Percentiles rank a stretch among this genome's conserved stretches.
phyloP scores from a whole-genome alignment of 1,140 invertebrate species.

The Rhagoletis zephyria region DNA sequence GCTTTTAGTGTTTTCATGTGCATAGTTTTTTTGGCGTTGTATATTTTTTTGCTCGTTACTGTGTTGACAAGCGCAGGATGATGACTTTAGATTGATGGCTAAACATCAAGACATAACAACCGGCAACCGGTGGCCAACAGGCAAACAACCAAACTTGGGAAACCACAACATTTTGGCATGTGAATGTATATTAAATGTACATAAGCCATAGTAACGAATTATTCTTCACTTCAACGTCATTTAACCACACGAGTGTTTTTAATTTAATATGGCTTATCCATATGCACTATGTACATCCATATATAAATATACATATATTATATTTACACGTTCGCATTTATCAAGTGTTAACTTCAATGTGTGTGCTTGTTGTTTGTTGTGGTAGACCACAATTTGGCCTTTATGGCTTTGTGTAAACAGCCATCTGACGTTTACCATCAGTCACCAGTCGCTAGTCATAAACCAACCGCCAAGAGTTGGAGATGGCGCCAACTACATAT shows the following conservation, averaged over 20 bases:
- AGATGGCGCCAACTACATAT: not conserved
- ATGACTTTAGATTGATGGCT: slow-evolving; percentile 47
- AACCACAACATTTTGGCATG: not conserved
- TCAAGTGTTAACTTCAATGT: too few species aligned
- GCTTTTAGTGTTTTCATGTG: not conserved
- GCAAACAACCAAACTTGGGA: not conserved
- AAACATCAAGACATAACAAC: slow-evolving; percentile 41
- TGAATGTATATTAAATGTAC: not conserved
- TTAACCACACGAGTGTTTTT: not conserved
- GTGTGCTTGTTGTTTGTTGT: not conserved
- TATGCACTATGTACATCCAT: not conserved
- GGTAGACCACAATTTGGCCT: slow-evolving; percentile 21
- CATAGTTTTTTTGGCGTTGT: slow-evolving; percentile 1
- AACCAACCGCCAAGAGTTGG: not conserved
- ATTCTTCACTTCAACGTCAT: not conserved
- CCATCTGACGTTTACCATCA: not conserved
- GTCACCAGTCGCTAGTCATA: not conserved
- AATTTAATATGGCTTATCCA: not conserved
- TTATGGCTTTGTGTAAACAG: slow-evolving; percentile 44
- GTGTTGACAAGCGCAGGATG: slow-evolving; percentile 37
- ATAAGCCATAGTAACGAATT: not conserved
- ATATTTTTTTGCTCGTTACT: slow-evolving; percentile 46
- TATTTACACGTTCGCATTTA: not conserved
- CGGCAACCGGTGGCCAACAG: slow-evolving; percentile 23
- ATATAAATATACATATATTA: not conserved